Percentiles rank a stretch among this genome's conserved stretches.
phyloP scores from a whole-genome alignment of 37 sponge, comb jelly and placozoan genomes.

The Aplysina aerophoba region DNA sequence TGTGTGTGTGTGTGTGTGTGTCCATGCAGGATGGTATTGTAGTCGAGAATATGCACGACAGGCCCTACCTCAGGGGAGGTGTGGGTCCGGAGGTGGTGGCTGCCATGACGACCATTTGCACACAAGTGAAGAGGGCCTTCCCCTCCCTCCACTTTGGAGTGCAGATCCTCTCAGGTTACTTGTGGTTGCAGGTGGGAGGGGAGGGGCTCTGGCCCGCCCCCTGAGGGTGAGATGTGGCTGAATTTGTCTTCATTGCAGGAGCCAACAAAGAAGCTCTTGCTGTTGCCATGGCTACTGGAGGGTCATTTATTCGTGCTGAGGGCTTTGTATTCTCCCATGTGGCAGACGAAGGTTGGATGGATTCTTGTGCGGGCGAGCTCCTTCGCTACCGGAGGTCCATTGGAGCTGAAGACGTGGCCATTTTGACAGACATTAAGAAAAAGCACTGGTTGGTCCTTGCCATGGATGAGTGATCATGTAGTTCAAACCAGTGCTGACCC shows the following conservation, averaged over 20 bases:
- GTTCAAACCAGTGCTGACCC: background rate
- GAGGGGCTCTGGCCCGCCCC: too few relatives aligned
- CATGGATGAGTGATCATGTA: too few relatives aligned
- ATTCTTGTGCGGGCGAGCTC: conserved; percentile 87
- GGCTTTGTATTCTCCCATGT: conserved; percentile 91
- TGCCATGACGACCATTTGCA: conserved; percentile 69
- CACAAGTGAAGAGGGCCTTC: conserved; percentile 48
- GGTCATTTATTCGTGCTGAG: conserved; percentile 83
- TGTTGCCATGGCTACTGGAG: conserved; percentile 68
- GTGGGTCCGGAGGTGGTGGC: conserved; percentile 78
- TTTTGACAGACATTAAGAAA: conserved; percentile 90
- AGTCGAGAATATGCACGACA: conserved; percentile 96
- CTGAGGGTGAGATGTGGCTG: too few relatives aligned
- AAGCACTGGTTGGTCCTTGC: conserved; percentile 86
- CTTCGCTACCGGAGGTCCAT: conserved; percentile 75
- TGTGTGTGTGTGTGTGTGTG: conserved; percentile 34
- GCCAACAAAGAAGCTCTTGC: conserved; percentile 86
- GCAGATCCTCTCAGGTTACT: conserved; percentile 77
- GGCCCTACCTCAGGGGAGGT: conserved; percentile 67
- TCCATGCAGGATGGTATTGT: conserved; percentile 71
- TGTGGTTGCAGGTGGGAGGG: background rate
- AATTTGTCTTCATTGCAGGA: conserved; percentile 14
- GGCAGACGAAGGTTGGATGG: conserved; percentile 91
- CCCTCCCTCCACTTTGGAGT: conserved; percentile 61
- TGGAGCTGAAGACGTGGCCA: conserved; percentile 69